Base-by-base conservation (phyloP, 2,113 vertebrate genomes). In the Motacilla alba region DNA sequence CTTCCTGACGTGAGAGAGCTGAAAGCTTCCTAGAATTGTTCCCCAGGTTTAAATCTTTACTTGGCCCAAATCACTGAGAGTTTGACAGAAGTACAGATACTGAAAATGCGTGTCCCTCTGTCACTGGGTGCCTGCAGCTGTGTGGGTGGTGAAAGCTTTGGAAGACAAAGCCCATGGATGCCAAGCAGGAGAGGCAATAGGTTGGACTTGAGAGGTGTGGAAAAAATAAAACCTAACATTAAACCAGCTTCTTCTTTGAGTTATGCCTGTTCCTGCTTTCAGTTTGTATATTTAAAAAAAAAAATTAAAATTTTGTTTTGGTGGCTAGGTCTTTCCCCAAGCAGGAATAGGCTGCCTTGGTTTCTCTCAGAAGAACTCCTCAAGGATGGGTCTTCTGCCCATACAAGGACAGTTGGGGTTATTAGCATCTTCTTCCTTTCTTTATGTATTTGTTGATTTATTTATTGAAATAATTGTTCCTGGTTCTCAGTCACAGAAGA, bases 61-160 rank as follows among this genome's bases (percentile, higher is more conserved):
- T 84, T 46, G 4, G 18, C 39, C 35, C 33, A 21, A 43, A 85
- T 44, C 13, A 9, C 8, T n/a, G 64, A n/a, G 41, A 37, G 27
- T 49, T 73, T 66, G n/a, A 22, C 43, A 53, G 76, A 86, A 78
- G 11, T 13, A 24, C 41, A 46, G 41, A 19, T 39, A 6, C 27
- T 44, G n/a, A 84, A 58, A 91, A 62, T 0, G 0, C 0, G 0
- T 39, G 41, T 91, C n/a, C 23, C 16, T 59, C 27, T 33, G 33
- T 43, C 0, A 2, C 27, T 16, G 35, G 26, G 5, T 70, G 35
- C 66, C n/a, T 62, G 13, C 39, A 26, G n/a, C 64, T 47, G 23
- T 59, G 62, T 5, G 0, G 39, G 46, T 53, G 22, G 17, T 31
- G 13, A 53, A 46, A 44, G 35, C 43, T 70, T 37, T 75, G 53